A percentile compares a stretch with the other conserved stretches of the same genome.
Evolutionary conservation across 2,113 vertebrate species (phyloP).

Genomic region (Nyctereutes procyonoides): DNA sequence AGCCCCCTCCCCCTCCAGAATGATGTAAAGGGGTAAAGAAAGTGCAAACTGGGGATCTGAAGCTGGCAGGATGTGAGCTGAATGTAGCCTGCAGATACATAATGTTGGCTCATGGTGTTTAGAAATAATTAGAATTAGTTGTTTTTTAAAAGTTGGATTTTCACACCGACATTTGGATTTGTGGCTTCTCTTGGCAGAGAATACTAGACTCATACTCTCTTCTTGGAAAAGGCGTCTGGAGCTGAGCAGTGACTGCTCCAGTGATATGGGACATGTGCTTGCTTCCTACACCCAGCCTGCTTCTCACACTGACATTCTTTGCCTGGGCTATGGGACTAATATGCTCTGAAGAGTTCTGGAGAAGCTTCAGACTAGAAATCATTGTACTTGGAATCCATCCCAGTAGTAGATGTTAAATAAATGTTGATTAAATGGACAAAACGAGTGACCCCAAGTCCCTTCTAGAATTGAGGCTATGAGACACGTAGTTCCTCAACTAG

Average conservation of each 20-base stretch:
- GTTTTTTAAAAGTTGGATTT: neutral
- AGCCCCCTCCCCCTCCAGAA: neutral
- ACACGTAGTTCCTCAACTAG: neutral
- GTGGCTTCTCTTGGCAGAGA: neutral
- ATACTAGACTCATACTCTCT: too few species aligned
- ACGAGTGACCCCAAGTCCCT: neutral
- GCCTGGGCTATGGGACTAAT: neutral
- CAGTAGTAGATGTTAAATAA: neutral
- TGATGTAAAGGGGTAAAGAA: neutral
- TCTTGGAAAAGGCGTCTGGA: neutral
- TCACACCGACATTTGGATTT: neutral
- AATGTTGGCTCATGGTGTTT: neutral
- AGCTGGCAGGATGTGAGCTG: neutral
- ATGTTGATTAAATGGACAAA: neutral
- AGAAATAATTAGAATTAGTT: neutral
- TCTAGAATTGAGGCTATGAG: neutral
- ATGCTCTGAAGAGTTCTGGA: neutral
- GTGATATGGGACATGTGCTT: fast-evolving
- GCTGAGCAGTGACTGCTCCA: neutral
- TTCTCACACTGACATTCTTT: neutral
- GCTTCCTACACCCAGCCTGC: neutral
- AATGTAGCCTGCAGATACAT: neutral
- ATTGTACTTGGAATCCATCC: neutral
- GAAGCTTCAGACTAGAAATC: neutral
- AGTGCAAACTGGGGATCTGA: neutral